These are phyloP conservation scores for Amphimedon queenslandica DNA, from an alignment of 37 sponge, comb jelly and placozoan genomes.

Conservation along the genomic window DNA sequence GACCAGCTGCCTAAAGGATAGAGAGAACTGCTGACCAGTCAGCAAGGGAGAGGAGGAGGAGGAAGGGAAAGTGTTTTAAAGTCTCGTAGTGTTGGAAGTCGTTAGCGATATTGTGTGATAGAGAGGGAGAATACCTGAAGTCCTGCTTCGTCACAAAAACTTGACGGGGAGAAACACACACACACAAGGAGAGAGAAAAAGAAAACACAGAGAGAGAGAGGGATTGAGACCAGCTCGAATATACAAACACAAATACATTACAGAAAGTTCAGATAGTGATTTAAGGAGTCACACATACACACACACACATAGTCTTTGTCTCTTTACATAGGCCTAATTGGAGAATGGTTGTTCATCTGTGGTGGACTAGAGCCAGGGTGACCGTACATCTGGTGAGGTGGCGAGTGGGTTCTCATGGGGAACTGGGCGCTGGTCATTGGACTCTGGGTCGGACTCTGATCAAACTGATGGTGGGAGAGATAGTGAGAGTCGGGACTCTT, in stretches of 20 bases:
- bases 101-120: background rate
- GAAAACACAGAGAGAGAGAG: background rate
- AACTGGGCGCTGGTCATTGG: constrained; percentile 30
- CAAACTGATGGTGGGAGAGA: constrained; percentile 26
- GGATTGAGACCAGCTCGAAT: too few species aligned
- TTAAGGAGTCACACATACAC: background rate
- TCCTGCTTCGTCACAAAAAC: constrained; percentile 4
- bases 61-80: too few species aligned
- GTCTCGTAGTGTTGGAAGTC: too few species aligned
- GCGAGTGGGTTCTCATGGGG: constrained; percentile 33
- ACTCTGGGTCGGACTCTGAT: constrained; percentile 54
- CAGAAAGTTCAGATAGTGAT: background rate
- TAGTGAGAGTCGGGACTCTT: constrained; percentile 33
- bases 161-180: background rate
- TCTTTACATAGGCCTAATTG: background rate
- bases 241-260: background rate
- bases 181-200: background rate
- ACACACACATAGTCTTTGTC: background rate
- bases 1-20: constrained; percentile 5
- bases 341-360: constrained; percentile 5
- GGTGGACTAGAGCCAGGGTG: constrained; percentile 43
- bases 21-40: background rate
- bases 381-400: constrained; percentile 32
- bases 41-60: background rate
- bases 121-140: constrained; percentile 8